Evolutionary conservation across 1,140 invertebrate species (phyloP), one percentile per base, ranked within the genome.

Genomic region (Chironomus striatipennis): DNA sequence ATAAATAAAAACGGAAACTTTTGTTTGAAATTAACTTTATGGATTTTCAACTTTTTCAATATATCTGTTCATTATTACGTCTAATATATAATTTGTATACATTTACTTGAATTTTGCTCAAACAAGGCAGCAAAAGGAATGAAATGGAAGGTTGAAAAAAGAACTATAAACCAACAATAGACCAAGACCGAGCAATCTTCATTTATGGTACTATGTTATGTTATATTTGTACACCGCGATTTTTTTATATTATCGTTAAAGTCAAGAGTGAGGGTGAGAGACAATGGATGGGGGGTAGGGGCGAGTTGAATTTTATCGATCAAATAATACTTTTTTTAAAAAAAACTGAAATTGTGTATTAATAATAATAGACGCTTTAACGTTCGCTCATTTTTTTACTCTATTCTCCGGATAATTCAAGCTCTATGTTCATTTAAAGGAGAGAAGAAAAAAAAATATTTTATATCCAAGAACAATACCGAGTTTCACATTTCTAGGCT

Each of bases 11-110:
- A 70, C 47, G 47, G 47, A 57, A 57, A 57, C 47, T 57, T 57
- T 57, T 57, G 12, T 57, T 57, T n/a, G n/a, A 70, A 70, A 70
- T 70, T 70, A 70, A 70, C 65, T 70, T 70, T 70, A 70, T 70
- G 65, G 7, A 70, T 70, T 70, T 70, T 70, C 65, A 70, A 70
- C 65, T 70, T 70, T 70, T 70, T 21, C 47, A 57, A 57, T 57
- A 57, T 57, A 57, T 57, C 47, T 57, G 12, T n/a, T 57, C 47
- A 57, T 57, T 57, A 57, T 57, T 57, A 57, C 12, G 47, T 57
- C 47, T 57, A 57, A 57, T 57, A 57, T 57, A 57, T 57, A 57
- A 57, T 57, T 57, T 57, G 47, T 57, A n/a, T 57, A n/a, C 47
- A 57, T 57, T 57, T 57, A n/a, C 47, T 12, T 57, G 47, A 57